Conservation (phyloP, 2,888 invertebrate genomes). For the Gastracanthus pulcherrimus region DNA sequence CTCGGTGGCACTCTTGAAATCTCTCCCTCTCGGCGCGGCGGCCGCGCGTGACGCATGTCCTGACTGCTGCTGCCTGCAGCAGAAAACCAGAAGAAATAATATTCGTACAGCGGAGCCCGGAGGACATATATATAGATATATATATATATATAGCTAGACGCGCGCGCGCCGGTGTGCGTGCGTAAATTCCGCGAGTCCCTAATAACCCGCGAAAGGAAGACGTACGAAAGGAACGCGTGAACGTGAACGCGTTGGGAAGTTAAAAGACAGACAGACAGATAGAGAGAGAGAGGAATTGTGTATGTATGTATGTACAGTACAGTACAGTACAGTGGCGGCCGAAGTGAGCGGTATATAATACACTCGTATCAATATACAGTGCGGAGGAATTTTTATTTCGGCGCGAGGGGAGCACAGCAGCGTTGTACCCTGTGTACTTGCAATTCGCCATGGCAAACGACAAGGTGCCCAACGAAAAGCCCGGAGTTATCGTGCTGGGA, state of each 20-base stretch:
- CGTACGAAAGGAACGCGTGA: too few relatives aligned
- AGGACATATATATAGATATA: not conserved
- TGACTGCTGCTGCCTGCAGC: too few relatives aligned
- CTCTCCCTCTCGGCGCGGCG: not conserved
- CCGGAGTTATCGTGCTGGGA: slow-evolving; percentile 73
- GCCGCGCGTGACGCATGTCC: slow-evolving; percentile 38
- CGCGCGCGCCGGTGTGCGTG: not conserved
- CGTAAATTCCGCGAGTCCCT: not conserved
- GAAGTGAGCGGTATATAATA: not conserved
- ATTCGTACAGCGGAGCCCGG: not conserved
- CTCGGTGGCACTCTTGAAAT: not conserved
- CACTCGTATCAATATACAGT: too few relatives aligned
- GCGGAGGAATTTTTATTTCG: slow-evolving; percentile 1
- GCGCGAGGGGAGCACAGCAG: too few relatives aligned
- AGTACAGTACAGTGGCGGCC: too few relatives aligned
- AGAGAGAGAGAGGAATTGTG: not conserved
- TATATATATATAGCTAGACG: not conserved
- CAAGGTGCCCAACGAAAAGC: slow-evolving; percentile 67
- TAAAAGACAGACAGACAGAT: not conserved
- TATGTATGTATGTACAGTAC: too few relatives aligned
- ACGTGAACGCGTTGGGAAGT: not conserved
- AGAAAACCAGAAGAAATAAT: not conserved
- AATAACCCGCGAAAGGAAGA: slow-evolving; percentile 19
- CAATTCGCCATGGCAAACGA: slow-evolving; percentile 49
- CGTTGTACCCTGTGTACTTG: not conserved